Conservation (phyloP, 2,113 vertebrate species). For the Ivindomyrus marchei region DNA sequence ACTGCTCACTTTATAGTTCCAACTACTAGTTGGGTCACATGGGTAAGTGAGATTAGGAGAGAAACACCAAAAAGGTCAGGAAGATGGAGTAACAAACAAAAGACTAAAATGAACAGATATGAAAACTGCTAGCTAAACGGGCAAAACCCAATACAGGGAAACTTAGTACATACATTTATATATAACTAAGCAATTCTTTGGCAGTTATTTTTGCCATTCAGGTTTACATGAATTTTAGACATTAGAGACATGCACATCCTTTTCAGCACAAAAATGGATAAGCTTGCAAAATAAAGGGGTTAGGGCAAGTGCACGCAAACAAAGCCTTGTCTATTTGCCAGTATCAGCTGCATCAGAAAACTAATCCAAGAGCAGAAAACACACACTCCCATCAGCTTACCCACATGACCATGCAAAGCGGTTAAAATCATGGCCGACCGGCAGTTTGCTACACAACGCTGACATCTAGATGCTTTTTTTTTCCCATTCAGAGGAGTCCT, state of each 20-base stretch:
- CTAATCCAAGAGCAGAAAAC: neutral
- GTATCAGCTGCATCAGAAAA: neutral
- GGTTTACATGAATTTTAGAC: neutral
- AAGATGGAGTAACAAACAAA: neutral
- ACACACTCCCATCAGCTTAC: neutral
- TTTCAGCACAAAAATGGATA: constrained; percentile 42
- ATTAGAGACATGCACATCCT: constrained; percentile 50
- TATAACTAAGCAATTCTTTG: neutral
- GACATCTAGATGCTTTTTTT: neutral
- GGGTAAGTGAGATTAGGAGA: neutral
- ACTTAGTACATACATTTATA: neutral
- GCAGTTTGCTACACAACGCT: neutral
- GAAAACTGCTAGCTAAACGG: neutral
- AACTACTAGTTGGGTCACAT: neutral
- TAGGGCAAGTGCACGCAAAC: neutral
- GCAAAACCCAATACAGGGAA: neutral
- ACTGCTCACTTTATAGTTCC: neutral
- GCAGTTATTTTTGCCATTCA: neutral
- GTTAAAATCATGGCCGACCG: neutral
- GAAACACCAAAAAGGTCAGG: neutral
- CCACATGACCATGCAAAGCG: constrained; percentile 1
- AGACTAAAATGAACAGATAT: neutral
- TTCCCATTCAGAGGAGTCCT: neutral
- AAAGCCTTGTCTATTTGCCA: neutral
- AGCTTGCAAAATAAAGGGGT: neutral